Evolutionary conservation across 2,888 invertebrate genomes (phyloP).

Genomic region (Myathropa florea): DNA sequence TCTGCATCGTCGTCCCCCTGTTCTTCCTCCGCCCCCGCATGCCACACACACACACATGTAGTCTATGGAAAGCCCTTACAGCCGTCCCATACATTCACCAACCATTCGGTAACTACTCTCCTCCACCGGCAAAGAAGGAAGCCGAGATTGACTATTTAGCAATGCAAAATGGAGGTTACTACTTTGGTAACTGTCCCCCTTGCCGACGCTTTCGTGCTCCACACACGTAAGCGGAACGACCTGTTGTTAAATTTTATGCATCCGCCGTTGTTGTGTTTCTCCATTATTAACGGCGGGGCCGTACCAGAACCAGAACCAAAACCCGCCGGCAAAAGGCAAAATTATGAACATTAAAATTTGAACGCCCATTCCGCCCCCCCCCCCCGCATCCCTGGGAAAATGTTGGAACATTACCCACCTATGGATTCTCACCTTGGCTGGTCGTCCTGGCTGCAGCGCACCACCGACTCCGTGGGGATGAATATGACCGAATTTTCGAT

Average conservation of each 20-base stretch:
- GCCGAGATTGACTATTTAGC: constrained; percentile 65
- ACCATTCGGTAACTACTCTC: constrained; percentile 33
- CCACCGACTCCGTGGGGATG: not conserved
- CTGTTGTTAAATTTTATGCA: constrained; percentile 65
- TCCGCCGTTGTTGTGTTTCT: constrained; percentile 44
- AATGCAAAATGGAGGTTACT: constrained; percentile 55
- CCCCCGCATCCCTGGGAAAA: too few species aligned
- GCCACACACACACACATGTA: not conserved
- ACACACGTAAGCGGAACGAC: constrained; percentile 53
- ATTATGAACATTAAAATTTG: constrained; percentile 63
- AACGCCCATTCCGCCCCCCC: constrained; percentile 1
- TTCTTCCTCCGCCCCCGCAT: not conserved
- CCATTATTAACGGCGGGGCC: constrained; percentile 41
- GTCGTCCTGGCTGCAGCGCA: not conserved
- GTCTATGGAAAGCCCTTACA: not conserved
- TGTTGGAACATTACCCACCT: not conserved
- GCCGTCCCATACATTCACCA: not conserved
- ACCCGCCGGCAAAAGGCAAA: not conserved
- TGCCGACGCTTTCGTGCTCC: not conserved
- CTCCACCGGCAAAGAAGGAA: not conserved
- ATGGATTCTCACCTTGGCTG: not conserved
- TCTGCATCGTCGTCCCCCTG: not conserved
- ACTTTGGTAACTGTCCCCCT: not conserved
- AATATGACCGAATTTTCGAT: constrained; percentile 55
- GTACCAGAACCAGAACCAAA: not conserved